Evolutionary conservation across 2,797 vertebrate genomes (phyloP), one percentile per base, ranked within the genome.

Genomic region (Hoplostethus mediterraneus): DNA sequence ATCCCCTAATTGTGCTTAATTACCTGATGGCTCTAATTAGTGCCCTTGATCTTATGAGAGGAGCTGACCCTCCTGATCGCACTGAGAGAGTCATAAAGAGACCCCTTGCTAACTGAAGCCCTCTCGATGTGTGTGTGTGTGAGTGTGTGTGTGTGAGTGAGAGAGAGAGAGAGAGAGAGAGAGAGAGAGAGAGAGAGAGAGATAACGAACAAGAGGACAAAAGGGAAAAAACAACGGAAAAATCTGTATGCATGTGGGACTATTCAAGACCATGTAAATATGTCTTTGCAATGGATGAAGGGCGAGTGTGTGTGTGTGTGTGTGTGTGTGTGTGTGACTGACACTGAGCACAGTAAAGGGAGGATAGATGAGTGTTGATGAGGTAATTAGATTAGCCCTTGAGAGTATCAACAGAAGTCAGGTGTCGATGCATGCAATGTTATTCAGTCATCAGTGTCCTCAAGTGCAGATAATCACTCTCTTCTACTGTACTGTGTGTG

Each of bases 1-100:
- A 93, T 89, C 69, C 67, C 47, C 69, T 86, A 91, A 90, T 91
- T 92, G 85, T 67, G 55, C 81, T 84, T 92, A 92, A 94, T 91
- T 81, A 88, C 73, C 85, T 83, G 78, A 90, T 81, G 73, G 62
- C 61, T 86, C 65, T 87, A 90, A 93, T 91, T 89, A 78, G 64
- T 67, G 63, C 62, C 59, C 73, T 61, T 77, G 73, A 86, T 76
- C 79, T 54, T 59, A 62, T 14, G 40, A 80, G 63, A 69, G 44
- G 3, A 58, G 11, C 38, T 1, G 31, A 73, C 48, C 71, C 62
- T 70, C 60, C 53, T 57, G 21, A 53, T 76, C 25, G 16, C 52
- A 62, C 30, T n/a, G 16, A 77, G 51, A 73, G 14, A 77, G 63
- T 48, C 62, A 56, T 66, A 52, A 79, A 54, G 72, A 69, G 61